Evolutionary conservation across 1,140 invertebrate species (phyloP), one percentile per base, ranked within the genome.

Genomic region (Meloidogyne floridensis): DNA sequence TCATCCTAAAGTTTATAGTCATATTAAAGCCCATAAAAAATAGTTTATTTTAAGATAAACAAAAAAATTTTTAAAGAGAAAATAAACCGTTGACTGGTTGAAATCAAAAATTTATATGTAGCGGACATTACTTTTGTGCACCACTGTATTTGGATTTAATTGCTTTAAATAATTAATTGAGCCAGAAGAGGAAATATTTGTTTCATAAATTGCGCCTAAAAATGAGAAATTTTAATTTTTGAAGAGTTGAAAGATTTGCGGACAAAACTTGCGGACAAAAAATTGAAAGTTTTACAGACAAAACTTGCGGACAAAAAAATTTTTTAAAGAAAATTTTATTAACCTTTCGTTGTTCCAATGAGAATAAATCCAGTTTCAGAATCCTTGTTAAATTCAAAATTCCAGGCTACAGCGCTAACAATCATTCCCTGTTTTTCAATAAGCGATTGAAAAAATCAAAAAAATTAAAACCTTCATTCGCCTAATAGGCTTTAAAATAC

Each of bases 341-440:
- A 42, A 82, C 83, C 83, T 75, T 84, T 84, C 2, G 77, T 82
- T 13, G 84, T 84, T 15, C 84, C 84, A n/a, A 84, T 69, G 10
- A 84, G 81, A 74, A 86, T 86, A 72, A 84, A 84, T 7, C 80
- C 74, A 51, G 84, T 84, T 51, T 82, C 84, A 2, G 42, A 53
- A 15, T 85, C 75, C 15, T 47, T 82, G 20, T 56, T 56, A 6
- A 65, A 77, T 54, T 84, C 83, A 32, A 56, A 71, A 69, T 84
- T 84, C 84, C 84, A 84, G 11, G 81, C 84, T 8, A 84, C 47
- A 11, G 84, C 84, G 4, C 73, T 86, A 5, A 84, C 83, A 10
- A 77, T 65, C 42, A 80, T 59, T 10, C 79, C 83, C 83, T 84
- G 43, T 13, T 32, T 32, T 70, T 51, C 2, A 78, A 65, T 54